phyloP scores from a whole-genome alignment of 1,140 invertebrate genomes.

The Eubasilissa regina region DNA sequence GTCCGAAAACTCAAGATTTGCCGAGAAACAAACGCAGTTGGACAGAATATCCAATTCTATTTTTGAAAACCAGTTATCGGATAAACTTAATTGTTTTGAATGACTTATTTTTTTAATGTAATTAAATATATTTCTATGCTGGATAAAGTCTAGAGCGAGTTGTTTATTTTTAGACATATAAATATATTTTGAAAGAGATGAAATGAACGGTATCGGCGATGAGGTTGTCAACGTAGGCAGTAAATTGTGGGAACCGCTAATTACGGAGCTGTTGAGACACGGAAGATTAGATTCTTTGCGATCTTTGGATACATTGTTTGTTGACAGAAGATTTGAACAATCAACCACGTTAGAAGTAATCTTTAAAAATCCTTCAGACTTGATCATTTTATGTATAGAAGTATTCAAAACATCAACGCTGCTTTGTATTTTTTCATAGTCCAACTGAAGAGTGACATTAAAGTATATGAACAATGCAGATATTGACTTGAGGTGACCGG shows the following conservation, averaged over 20 bases:
- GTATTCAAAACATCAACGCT: slow-evolving; percentile 33
- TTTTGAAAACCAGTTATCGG: slow-evolving; percentile 74
- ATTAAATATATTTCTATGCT: slow-evolving; percentile 42
- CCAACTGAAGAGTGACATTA: slow-evolving; percentile 22
- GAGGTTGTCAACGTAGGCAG: slow-evolving; percentile 69
- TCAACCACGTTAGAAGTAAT: slow-evolving; percentile 33
- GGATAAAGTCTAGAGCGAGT: slow-evolving; percentile 51
- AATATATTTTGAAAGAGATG: slow-evolving; percentile 66
- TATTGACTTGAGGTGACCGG: slow-evolving; percentile 55
- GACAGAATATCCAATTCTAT: slow-evolving; percentile 72
- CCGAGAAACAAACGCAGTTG: slow-evolving; percentile 68
- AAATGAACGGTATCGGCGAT: slow-evolving; percentile 72
- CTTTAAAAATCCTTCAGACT: slow-evolving; percentile 49
- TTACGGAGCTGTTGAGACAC: slow-evolving; percentile 66
- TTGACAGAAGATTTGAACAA: slow-evolving; percentile 53
- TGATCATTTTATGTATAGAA: slow-evolving; percentile 49
- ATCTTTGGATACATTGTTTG: slow-evolving; percentile 63
- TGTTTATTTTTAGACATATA: slow-evolving; percentile 55
- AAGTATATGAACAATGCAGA: slow-evolving; percentile 41
- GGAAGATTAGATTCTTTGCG: slow-evolving; percentile 67
- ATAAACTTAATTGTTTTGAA: slow-evolving; percentile 65
- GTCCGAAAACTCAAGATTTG: slow-evolving; percentile 62
- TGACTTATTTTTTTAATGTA: slow-evolving; percentile 45
- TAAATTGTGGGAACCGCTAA: slow-evolving; percentile 69
- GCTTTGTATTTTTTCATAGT: background rate